These are phyloP conservation scores for Psittacula echo DNA, from an alignment of 2,797 vertebrate genomes.

Conservation along the genomic window DNA sequence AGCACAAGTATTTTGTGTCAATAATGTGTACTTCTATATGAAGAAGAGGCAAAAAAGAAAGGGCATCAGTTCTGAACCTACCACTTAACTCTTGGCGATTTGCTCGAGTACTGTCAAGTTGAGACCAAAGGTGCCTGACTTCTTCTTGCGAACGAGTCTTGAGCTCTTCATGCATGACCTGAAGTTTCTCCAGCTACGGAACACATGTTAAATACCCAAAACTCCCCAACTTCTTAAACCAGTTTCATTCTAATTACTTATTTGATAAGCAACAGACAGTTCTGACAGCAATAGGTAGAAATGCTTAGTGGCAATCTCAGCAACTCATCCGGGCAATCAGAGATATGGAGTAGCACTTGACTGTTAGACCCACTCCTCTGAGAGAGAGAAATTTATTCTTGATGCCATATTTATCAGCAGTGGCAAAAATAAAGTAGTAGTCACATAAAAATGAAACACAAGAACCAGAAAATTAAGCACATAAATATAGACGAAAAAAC, in stretches of 20 bases:
- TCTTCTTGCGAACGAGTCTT: slow-evolving; percentile 85
- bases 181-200: slow-evolving; percentile 81
- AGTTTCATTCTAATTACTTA: background rate
- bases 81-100: slow-evolving; percentile 87
- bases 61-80: slow-evolving; percentile 7
- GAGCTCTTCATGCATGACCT: slow-evolving; percentile 73
- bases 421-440: background rate
- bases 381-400: background rate
- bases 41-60: background rate
- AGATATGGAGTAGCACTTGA: background rate
- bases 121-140: slow-evolving; percentile 85
- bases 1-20: background rate
- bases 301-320: background rate
- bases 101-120: slow-evolving; percentile 83
- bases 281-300: background rate
- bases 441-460: background rate
- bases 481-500: background rate
- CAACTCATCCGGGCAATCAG: background rate
- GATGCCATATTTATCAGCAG: background rate
- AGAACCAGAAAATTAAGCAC: background rate
- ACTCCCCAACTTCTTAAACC: background rate
- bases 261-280: background rate
- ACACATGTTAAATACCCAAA: background rate
- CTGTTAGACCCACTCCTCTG: background rate
- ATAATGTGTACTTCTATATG: rapidly evolving